Evolutionary conservation across 1,140 invertebrate species (phyloP), one percentile per base, ranked within the genome.

Genomic region (Holotrichia oblita): DNA sequence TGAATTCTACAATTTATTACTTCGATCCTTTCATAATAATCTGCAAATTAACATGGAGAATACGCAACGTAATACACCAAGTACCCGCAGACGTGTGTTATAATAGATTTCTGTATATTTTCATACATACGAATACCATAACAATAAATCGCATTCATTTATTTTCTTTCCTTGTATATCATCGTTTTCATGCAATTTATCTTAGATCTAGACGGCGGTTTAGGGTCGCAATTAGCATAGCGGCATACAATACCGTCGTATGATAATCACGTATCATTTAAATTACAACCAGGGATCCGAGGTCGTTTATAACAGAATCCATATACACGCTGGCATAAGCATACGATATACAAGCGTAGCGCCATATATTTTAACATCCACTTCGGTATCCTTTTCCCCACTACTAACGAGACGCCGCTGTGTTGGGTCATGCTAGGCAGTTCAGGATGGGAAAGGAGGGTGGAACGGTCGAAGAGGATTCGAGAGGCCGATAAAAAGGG

Each of bases 181-280:
- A 69, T 69, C 61, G 61, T 69, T 69, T 69, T 22, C 7, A 69
- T 34, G 61, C 22, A 34, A 69, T 69, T 69, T 69, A 69, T 69
- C 61, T 69, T 34, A 69, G 20, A 69, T 69, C 61, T 69, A 69
- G 61, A 55, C 61, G 20, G 20, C 61, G 27, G 61, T 34, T 69
- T 69, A 24, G 61, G 61, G 22, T 22, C 10, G 61, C 61, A 74
- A 74, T 74, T 74, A 74, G 73, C 40, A 74, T 74, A 74, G 73
- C 73, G 41, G 9, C 41, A 10, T 44, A 74, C 40, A 74, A 74
- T 44, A 74, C 40, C 73, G 41, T 12, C 14, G 34, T 74, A 74
- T 74, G 73, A 74, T 83, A 83, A 83, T 83, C 82, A 82, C 82
- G 82, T 83, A 83, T 82, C 79, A 81, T 83, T 82, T 82, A 79